phyloP scores from a whole-genome alignment of 2,113 vertebrate species.

The Isurus oxyrinchus region DNA sequence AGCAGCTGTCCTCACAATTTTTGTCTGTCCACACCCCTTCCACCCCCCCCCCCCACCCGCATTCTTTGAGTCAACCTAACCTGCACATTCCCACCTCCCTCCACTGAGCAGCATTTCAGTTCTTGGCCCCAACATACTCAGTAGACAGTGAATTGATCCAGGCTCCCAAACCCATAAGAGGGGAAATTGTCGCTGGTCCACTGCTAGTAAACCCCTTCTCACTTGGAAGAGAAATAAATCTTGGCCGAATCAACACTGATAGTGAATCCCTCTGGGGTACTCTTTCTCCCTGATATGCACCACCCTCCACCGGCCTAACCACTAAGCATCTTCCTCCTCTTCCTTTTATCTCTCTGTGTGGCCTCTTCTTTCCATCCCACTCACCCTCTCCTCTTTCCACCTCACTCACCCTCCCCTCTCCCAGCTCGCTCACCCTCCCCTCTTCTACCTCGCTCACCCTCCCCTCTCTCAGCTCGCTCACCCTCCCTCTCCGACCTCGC shows the following conservation, averaged over 20 bases:
- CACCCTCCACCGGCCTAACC: neutral
- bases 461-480: too few relatives aligned
- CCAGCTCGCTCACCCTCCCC: too few relatives aligned
- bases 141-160: too few relatives aligned
- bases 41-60: too few relatives aligned
- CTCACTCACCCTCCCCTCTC: too few relatives aligned
- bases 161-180: neutral
- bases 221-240: neutral
- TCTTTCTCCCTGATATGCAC: neutral
- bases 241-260: neutral
- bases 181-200: neutral
- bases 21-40: neutral
- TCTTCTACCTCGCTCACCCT: too few relatives aligned
- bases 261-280: neutral
- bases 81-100: neutral
- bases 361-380: too few relatives aligned
- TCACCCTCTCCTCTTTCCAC: too few relatives aligned
- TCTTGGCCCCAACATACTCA: neutral
- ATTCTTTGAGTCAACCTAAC: neutral
- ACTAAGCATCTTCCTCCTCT: too few relatives aligned
- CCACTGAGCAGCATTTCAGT: neutral
- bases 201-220: neutral
- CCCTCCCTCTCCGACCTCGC: too few relatives aligned
- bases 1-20: neutral
- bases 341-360: too few relatives aligned